Evolutionary conservation across 2,797 vertebrate genomes (phyloP).

Genomic region (Harpagifer antarcticus): DNA sequence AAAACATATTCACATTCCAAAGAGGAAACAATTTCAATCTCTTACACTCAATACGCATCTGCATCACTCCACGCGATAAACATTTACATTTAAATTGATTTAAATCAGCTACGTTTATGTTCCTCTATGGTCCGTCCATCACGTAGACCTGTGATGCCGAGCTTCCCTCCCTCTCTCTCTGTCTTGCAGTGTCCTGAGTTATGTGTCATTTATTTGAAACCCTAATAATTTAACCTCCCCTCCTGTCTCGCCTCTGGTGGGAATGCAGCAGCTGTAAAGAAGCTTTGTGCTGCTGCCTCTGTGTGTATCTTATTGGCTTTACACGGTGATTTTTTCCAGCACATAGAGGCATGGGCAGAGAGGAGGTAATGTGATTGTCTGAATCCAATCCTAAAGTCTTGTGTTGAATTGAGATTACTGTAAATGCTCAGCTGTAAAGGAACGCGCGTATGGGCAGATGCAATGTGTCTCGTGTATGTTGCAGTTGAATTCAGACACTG

Average conservation of each 20-base stretch:
- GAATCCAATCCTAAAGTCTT: conserved; percentile 47
- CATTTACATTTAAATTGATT: conserved; percentile 90
- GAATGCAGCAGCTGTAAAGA: conserved; percentile 72
- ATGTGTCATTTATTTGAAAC: conserved; percentile 87
- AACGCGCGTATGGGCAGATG: conserved; percentile 18
- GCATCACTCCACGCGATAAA: conserved; percentile 82
- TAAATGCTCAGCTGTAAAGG: conserved; percentile 44
- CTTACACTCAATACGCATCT: conserved; percentile 80
- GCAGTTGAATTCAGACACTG: conserved; percentile 20
- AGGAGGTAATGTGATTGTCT: conserved; percentile 65
- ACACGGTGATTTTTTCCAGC: conserved; percentile 36
- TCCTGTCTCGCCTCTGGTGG: conserved; percentile 59
- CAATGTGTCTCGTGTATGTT: conserved; percentile 7
- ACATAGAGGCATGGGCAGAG: conserved; percentile 48
- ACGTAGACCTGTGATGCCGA: conserved; percentile 69
- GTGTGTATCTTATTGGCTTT: conserved; percentile 54
- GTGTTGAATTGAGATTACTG: conserved; percentile 56
- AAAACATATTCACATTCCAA: conserved; percentile 74
- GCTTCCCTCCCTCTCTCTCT: conserved; percentile 33
- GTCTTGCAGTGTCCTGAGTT: conserved; percentile 79
- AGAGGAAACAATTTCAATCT: conserved; percentile 79
- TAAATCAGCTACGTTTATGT: conserved; percentile 85
- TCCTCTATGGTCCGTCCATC: conserved; percentile 82
- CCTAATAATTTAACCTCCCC: conserved; percentile 83
- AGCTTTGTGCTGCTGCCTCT: conserved; percentile 35